Percentiles rank a stretch among this genome's conserved stretches.
phyloP scores from a whole-genome alignment of 2,113 vertebrate species.

The Theristicus caerulescens region DNA sequence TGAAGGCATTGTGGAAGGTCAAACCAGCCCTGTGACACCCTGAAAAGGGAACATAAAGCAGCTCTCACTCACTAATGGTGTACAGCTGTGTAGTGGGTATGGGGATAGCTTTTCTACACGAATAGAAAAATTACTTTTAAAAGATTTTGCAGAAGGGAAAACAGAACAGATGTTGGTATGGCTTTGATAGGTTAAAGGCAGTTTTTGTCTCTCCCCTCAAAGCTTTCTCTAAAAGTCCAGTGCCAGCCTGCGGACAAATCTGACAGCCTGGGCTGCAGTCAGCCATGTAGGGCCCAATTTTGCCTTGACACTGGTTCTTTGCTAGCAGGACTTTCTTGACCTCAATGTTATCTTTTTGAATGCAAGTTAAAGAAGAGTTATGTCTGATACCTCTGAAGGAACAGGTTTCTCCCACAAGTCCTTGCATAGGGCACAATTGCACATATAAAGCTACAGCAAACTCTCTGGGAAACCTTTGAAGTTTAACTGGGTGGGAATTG shows the following conservation, averaged over 20 bases:
- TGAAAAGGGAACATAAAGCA: not conserved
- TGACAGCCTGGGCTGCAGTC: not conserved
- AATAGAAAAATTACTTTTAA: not conserved
- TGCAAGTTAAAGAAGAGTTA: not conserved
- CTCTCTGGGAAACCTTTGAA: not conserved
- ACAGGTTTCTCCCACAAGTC: not conserved
- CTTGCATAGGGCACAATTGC: not conserved
- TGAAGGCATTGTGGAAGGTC: not conserved
- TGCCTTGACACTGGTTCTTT: not conserved
- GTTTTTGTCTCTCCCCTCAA: not conserved
- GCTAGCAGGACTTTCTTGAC: not conserved
- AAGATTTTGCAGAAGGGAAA: not conserved
- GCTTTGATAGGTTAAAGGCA: not conserved
- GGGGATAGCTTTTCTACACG: not conserved
- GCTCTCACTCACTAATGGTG: not conserved
- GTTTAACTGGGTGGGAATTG: not conserved
- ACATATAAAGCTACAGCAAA: not conserved
- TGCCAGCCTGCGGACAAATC: not conserved
- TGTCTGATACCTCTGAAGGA: not conserved
- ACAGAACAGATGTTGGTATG: not conserved
- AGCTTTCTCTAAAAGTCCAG: not conserved
- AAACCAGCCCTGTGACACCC: not conserved
- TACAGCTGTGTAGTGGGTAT: not conserved
- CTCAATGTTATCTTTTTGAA: not conserved
- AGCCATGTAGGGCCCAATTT: fast-evolving